Conservation (phyloP, 2,888 invertebrate genomes). For the Drosophila picticornis region DNA sequence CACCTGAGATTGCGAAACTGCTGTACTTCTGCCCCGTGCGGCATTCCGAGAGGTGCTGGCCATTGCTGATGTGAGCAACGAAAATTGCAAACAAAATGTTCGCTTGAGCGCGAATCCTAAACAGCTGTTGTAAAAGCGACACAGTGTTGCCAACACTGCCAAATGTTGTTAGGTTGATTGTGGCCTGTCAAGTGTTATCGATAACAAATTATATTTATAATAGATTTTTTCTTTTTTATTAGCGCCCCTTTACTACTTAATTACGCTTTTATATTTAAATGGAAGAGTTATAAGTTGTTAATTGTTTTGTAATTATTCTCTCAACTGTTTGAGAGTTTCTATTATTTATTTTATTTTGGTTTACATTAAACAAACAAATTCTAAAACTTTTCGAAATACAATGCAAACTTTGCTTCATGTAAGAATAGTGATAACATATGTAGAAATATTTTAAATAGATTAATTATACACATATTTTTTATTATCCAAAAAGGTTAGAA, state of each 20-base stretch:
- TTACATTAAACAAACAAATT: not conserved
- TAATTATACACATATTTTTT: not conserved
- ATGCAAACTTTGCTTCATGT: not conserved
- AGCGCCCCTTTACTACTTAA: too few species aligned
- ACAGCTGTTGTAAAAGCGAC: not conserved
- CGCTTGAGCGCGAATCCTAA: conserved; percentile 23
- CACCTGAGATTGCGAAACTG: conserved; percentile 20
- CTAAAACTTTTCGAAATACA: not conserved
- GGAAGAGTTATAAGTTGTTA: not conserved
- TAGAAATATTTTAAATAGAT: not conserved
- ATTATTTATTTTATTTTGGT: not conserved
- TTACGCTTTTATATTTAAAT: not conserved
- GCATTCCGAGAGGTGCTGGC: conserved; percentile 56
- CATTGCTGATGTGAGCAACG: conserved; percentile 33
- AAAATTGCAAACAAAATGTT: not conserved
- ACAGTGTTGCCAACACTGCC: conserved; percentile 26
- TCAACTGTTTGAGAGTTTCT: not conserved
- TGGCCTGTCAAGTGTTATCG: conserved; percentile 17
- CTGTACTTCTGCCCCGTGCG: conserved; percentile 12
- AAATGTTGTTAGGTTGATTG: not conserved
- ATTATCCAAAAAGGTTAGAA: not conserved
- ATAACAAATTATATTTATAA: conserved; percentile 5
- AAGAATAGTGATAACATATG: not conserved
- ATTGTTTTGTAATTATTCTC: not conserved
- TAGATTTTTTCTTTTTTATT: not conserved